Conservation (phyloP, 2,888 invertebrate genomes). For the Galeruca laticollis region DNA sequence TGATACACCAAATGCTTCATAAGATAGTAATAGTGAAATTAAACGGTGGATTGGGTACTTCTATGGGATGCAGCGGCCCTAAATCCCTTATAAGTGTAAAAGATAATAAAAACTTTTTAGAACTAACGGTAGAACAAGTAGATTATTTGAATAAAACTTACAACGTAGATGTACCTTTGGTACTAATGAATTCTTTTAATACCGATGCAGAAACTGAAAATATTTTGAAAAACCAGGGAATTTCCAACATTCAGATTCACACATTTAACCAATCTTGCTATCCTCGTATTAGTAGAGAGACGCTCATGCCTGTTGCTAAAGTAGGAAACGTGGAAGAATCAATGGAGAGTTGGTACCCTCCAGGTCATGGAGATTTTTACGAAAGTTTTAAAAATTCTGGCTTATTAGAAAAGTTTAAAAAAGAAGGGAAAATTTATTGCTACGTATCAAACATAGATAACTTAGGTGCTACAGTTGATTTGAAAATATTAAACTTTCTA, state of each 20-base stretch:
- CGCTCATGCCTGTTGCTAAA: slow-evolving; percentile 90
- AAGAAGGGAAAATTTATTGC: slow-evolving; percentile 90
- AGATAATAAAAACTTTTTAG: slow-evolving; percentile 92
- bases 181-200: slow-evolving; percentile 99
- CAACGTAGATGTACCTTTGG: slow-evolving; percentile 93
- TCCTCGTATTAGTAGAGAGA: slow-evolving; percentile 94
- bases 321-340: slow-evolving; percentile 79
- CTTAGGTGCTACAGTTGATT: slow-evolving; percentile 98
- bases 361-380: slow-evolving; percentile 97
- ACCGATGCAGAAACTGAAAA: slow-evolving; percentile 98
- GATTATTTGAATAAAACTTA: slow-evolving; percentile 94
- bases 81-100: slow-evolving; percentile 95
- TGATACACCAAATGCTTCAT: slow-evolving; percentile 81
- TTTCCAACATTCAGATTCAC: slow-evolving; percentile 90
- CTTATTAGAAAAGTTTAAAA: slow-evolving; percentile 87
- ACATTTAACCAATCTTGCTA: slow-evolving; percentile 98
- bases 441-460: slow-evolving; percentile 99
- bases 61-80: slow-evolving; percentile 97
- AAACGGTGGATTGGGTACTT: slow-evolving; percentile 95
- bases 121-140: slow-evolving; percentile 96
- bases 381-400: slow-evolving; percentile 95
- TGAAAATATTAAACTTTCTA: slow-evolving; percentile 86
- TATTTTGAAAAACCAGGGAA: slow-evolving; percentile 93
- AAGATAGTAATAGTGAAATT: slow-evolving; percentile 94
- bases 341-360: slow-evolving; percentile 78